Percentiles rank a stretch among this genome's conserved stretches.
Conservation (phyloP, 1,140 invertebrate genomes). For the Drosophila pectinifera region DNA sequence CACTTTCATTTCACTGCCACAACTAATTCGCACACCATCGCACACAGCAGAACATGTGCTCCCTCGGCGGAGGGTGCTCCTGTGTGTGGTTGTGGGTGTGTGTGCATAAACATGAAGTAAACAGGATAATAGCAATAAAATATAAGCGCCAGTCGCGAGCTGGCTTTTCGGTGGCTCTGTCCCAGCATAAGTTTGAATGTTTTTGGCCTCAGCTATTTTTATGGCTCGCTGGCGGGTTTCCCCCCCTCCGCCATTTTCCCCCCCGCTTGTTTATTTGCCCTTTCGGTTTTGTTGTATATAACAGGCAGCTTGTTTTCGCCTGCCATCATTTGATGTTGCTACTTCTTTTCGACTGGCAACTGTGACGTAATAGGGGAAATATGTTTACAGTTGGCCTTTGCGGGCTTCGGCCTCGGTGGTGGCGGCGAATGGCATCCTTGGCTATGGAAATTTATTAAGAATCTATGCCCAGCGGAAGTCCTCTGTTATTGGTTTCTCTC, state of each 20-base stretch:
- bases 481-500: slow-evolving; percentile 42
- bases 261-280: slow-evolving; percentile 61
- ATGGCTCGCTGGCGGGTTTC: slow-evolving; percentile 71
- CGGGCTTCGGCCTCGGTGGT: slow-evolving; percentile 9
- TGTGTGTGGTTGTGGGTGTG: slow-evolving; percentile 35
- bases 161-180: slow-evolving; percentile 48
- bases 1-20: slow-evolving; percentile 74
- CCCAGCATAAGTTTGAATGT: slow-evolving; percentile 77
- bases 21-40: slow-evolving; percentile 81
- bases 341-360: slow-evolving; percentile 51
- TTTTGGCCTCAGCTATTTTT: slow-evolving; percentile 77
- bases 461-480: slow-evolving; percentile 65
- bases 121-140: slow-evolving; percentile 85
- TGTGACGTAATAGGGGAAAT: slow-evolving; percentile 80
- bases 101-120: slow-evolving; percentile 81
- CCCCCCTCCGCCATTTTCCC: slow-evolving; percentile 4
- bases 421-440: slow-evolving; percentile 15
- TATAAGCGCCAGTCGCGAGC: slow-evolving; percentile 76
- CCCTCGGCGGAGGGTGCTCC: slow-evolving; percentile 1
- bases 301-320: slow-evolving; percentile 29
- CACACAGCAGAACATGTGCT: slow-evolving; percentile 43
- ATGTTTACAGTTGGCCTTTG: slow-evolving; percentile 54
- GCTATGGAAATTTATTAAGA: slow-evolving; percentile 73
- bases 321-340: slow-evolving; percentile 51
- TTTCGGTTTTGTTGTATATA: slow-evolving; percentile 20